Base-by-base conservation (phyloP, 2,797 vertebrate species). In the Macropodus opercularis region DNA sequence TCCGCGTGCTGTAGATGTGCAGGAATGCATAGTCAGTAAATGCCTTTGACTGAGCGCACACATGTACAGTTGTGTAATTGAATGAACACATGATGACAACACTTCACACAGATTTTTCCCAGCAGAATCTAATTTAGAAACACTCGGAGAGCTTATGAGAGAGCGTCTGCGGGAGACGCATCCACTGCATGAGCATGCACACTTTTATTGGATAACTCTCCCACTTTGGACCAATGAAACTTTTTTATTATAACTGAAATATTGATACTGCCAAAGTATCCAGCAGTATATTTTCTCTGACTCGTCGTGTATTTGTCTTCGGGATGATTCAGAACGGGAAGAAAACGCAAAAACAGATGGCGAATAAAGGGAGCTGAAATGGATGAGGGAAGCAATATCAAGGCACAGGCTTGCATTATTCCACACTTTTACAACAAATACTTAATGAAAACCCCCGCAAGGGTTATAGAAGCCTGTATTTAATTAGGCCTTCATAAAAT, bases 401-500 rank as follows among this genome's bases (percentile, higher is more conserved):
- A 72, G 77, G 72, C 77, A 62, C 39, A 59, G 84, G 55, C 84
- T 83, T 88, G 87, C 89, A 86, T 89, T 90, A 89, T 90, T 90
- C 85, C 68, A 21, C 21, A 35, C 83, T 90, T 93, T 92, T 92
- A 91, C 80, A 85, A 91, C 90, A 91, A 92, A 92, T 90, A 89
- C 85, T 90, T 89, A 91, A 92, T 93, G 89, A 92, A 92, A 91
- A 89, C 77, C 80, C 87, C 90, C 79, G 76, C 53, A 58, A 90
- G 90, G 89, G 85, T 85, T 87, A 91, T 91, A 84, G 86, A 90
- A 84, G 68, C 84, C 84, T 83, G 83, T 91, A 90, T 93, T 93
- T 93, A 93, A 92, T 93, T 92, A 92, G 89, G 83, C 75, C 81
- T 90, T 92, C 87, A 92, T 92, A 83, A 92, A 92, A 91, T 90